Percentiles rank a stretch among this genome's conserved stretches.
Evolutionary conservation across 2,888 invertebrate genomes (phyloP).

Genomic region (Zhengitettix transpicula): DNA sequence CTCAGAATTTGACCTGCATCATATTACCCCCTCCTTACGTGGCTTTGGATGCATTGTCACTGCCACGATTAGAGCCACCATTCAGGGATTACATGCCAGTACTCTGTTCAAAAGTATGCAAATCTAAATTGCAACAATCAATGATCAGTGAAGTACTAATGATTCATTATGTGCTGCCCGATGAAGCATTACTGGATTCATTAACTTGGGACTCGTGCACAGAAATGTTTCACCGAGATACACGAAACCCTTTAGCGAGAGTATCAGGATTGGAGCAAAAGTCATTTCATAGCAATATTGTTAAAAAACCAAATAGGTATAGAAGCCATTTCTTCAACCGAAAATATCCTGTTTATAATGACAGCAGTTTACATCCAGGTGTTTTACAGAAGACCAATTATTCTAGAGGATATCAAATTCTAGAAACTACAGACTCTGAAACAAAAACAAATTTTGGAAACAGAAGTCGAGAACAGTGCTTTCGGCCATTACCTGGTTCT

Average conservation of each 20-base stretch:
- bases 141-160: too few species aligned
- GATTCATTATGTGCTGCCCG: too few species aligned
- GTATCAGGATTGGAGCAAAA: neutral
- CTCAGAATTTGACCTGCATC: slow-evolving; percentile 1
- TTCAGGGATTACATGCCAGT: slow-evolving; percentile 2
- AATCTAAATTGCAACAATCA: too few species aligned
- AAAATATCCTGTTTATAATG: too few species aligned
- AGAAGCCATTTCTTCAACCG: too few species aligned
- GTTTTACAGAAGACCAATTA: neutral
- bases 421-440: neutral
- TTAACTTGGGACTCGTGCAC: neutral
- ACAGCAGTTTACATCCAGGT: too few species aligned
- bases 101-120: neutral
- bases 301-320: too few species aligned
- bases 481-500: neutral
- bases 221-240: slow-evolving; percentile 1
- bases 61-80: neutral
- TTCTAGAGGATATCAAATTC: neutral
- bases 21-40: slow-evolving; percentile 1
- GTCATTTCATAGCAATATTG: too few species aligned
- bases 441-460: too few species aligned
- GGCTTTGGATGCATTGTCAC: slow-evolving; percentile 2
- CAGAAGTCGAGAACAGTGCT: too few species aligned
- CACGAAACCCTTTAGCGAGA: neutral
- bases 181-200: too few species aligned